Evolutionary conservation across 2,888 invertebrate species (phyloP).

Genomic region (Drosophila cracens): DNA sequence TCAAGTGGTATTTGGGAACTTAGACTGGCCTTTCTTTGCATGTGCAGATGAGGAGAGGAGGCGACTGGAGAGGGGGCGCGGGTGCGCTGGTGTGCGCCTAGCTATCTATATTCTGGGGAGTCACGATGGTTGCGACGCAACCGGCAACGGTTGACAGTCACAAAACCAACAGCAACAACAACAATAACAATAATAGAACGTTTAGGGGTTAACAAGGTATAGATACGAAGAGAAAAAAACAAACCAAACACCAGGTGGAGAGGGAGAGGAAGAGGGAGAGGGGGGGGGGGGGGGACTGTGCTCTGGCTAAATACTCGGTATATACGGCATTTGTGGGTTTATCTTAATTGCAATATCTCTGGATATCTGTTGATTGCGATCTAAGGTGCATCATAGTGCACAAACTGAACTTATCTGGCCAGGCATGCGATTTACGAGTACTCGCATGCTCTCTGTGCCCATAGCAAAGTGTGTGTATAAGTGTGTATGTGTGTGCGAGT

Average conservation of each 20-base stretch:
- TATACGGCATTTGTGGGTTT: slow-evolving; percentile 62
- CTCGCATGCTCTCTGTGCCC: neutral
- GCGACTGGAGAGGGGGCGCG: neutral
- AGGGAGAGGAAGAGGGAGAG: too few species aligned
- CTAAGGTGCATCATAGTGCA: slow-evolving; percentile 72
- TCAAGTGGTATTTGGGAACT: slow-evolving; percentile 41
- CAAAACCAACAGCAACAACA: slow-evolving; percentile 28
- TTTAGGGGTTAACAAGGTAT: slow-evolving; percentile 43
- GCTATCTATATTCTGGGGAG: slow-evolving; percentile 14
- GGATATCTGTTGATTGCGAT: slow-evolving; percentile 74
- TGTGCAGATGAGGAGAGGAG: neutral
- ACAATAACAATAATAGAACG: slow-evolving; percentile 36
- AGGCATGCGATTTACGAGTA: slow-evolving; percentile 51
- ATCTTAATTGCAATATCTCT: slow-evolving; percentile 78
- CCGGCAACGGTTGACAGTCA: slow-evolving; percentile 44
- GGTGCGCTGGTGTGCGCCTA: neutral
- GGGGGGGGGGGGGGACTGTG: neutral
- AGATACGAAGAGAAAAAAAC: neutral
- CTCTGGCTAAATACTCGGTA: slow-evolving; percentile 50
- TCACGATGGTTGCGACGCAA: slow-evolving; percentile 52
- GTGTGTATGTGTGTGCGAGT: slow-evolving; percentile 1
- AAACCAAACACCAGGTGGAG: neutral
- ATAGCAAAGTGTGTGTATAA: neutral
- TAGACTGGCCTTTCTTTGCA: slow-evolving; percentile 42
- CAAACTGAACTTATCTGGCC: slow-evolving; percentile 70